A percentile compares a stretch with the other conserved stretches of the same genome.
Evolutionary conservation across 2,113 vertebrate species (phyloP).

Genomic region (Gymnarchus niloticus): DNA sequence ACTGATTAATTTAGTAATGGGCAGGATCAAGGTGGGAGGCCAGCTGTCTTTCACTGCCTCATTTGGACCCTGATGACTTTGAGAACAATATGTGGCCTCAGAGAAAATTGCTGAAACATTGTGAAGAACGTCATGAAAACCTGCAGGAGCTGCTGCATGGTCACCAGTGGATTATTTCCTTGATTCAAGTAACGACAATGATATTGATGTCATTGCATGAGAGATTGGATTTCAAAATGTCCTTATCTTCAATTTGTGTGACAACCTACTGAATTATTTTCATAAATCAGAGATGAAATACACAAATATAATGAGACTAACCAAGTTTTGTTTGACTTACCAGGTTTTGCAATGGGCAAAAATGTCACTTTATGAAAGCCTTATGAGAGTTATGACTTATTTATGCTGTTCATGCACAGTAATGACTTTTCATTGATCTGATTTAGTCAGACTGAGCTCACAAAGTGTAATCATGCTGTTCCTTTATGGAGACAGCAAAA

Average conservation of each 20-base stretch:
- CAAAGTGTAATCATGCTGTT: not conserved
- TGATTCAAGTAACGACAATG: not conserved
- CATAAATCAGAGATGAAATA: not conserved
- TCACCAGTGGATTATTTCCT: not conserved
- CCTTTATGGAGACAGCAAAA: not conserved
- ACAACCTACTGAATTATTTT: not conserved
- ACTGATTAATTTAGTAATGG: conserved; percentile 10
- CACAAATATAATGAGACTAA: not conserved
- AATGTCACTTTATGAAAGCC: not conserved
- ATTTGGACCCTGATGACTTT: not conserved
- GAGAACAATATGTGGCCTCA: not conserved
- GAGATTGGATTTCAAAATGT: not conserved
- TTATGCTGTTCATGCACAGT: conserved; percentile 18
- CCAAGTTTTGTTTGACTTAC: not conserved
- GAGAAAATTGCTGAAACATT: not conserved
- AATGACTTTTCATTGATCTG: conserved; percentile 11
- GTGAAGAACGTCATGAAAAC: not conserved
- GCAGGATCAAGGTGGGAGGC: not conserved
- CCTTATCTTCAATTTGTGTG: not conserved
- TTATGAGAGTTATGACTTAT: conserved; percentile 30
- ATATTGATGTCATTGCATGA: not conserved
- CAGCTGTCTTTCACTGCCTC: conserved; percentile 5
- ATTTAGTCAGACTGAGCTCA: not conserved
- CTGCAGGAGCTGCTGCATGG: not conserved
- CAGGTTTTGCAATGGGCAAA: not conserved